Evolutionary conservation across 2,113 vertebrate species (phyloP).

Genomic region (Xiphophorus couchianus): DNA sequence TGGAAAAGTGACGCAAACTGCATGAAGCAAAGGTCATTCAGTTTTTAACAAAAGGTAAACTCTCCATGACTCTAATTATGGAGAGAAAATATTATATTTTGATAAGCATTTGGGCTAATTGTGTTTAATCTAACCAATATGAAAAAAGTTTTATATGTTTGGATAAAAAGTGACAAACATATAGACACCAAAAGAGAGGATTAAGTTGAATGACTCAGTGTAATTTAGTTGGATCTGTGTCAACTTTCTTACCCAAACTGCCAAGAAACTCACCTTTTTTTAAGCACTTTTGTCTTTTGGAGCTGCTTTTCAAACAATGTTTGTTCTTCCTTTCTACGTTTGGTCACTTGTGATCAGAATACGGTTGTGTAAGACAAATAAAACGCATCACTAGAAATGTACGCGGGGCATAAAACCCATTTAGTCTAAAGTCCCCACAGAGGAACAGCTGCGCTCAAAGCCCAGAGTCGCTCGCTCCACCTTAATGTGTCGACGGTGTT

Average conservation of each 20-base stretch:
- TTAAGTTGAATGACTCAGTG: not conserved
- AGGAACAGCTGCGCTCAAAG: not conserved
- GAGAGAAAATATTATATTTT: not conserved
- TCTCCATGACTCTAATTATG: not conserved
- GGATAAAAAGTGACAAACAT: not conserved
- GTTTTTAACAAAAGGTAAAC: not conserved
- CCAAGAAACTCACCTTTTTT: not conserved
- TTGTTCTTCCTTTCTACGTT: too few relatives aligned
- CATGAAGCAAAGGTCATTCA: too few relatives aligned
- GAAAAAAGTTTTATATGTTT: too few relatives aligned
- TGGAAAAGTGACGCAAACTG: not conserved
- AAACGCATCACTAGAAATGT: not conserved
- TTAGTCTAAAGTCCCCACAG: constrained; percentile 9
- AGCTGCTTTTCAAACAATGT: not conserved
- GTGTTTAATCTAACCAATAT: not conserved
- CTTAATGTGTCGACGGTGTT: constrained; percentile 17
- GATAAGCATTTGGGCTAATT: not conserved
- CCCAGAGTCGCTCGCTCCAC: constrained; percentile 8
- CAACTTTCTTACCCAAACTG: not conserved
- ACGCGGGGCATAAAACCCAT: not conserved
- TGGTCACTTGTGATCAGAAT: not conserved
- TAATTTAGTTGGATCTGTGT: not conserved
- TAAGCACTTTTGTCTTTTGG: not conserved
- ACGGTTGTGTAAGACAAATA: not conserved
- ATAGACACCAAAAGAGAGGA: not conserved